Evolutionary conservation across 2,888 invertebrate genomes (phyloP), one percentile per base, ranked within the genome.

Genomic region (Halocaridina rubra): DNA sequence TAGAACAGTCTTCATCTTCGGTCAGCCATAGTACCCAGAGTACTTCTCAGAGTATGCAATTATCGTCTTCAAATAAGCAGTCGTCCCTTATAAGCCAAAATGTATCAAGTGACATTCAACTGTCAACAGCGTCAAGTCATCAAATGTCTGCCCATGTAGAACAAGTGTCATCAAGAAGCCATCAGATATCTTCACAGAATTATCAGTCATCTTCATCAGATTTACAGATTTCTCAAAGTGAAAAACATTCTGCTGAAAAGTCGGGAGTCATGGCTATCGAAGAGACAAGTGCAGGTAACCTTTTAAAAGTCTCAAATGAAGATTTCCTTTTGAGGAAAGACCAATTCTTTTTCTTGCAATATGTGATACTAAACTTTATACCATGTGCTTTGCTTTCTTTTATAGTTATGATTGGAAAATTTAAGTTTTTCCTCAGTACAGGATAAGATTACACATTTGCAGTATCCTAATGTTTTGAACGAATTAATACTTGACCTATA

Each of bases 41-140:
- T 53, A 57, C 19, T 10, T 16, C 22, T 5, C 30, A 46, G 22
- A 53, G 32, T 67, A 67, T 16, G 24, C 29, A 59, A 13, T 5
- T 59, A 22, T 77, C 77, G 27, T n/a, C 39, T 8, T 22, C 32
- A 5, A 33, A 39, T 1, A 30, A 72, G 22, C 59, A 80, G 24
- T 33, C 39, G 69, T 57, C 71, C 2, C 72, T 61, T 24, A 19
- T 30, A 3, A 77, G 24, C 24, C 59, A 77, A 10, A 30, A 77
- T 5, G 19, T 19, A 33, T 5, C 71, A 80, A 61, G 71, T 59
- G 33, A 33, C 59, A 10, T 78, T 22, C 10, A 16, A 10, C 8
- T 67, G 78, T 46, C 81, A 75, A n/a, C 81, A 75, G n/a, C 29
- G 33, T 57, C 69, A 59, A 82, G 71, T 22, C 77, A 72, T 3